Base-by-base conservation (phyloP, 1,140 invertebrate species). In the Wasmannia auropunctata region DNA sequence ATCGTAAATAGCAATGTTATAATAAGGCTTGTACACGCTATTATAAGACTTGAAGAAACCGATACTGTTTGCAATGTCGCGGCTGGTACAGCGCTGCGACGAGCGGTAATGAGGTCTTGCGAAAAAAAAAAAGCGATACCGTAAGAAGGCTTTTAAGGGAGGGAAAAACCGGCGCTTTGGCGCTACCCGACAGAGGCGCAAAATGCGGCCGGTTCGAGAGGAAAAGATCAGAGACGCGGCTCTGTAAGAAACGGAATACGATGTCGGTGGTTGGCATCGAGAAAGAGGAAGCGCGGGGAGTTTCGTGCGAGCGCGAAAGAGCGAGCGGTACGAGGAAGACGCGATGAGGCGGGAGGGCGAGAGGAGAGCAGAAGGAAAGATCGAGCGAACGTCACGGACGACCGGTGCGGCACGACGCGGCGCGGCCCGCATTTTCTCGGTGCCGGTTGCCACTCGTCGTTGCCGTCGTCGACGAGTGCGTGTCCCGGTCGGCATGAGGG, bases 381-480 rank as follows among this genome's bases (percentile, higher is more conserved):
- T 87, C 85, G 79, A n/a, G 69, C 60, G 63, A 89, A 86, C 90
- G 91, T 93, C 93, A 94, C 85, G 92, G 92, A 91, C 93, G 91
- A 93, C 92, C 90, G 91, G 92, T 56, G n/a, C 62, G 25, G 92
- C n/a, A n/a, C n/a, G n/a, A n/a, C n/a, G 58, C 93, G 92, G 34
- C 22, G 34, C 91, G 81, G 93, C 94, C 94, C 93, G 93, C 94
- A 94, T 94, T 94, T 94, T 93, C 91, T 37, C 31, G 37, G 25
- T 25, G 28, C 31, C 40, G 49, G 46, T 54, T 31, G 56, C 75
- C 92, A 85, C 89, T 87, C 75, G 60, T 84, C 60, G 56, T 74
- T 56, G 79, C 87, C 87, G 67, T 56, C 63, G 63, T 70, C 34
- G 31, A 37, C 72, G 37, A 14, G 34, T n/a, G n/a, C n/a, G n/a